phyloP scores from a whole-genome alignment of 2,113 vertebrate genomes.

The Bubo bubo region DNA sequence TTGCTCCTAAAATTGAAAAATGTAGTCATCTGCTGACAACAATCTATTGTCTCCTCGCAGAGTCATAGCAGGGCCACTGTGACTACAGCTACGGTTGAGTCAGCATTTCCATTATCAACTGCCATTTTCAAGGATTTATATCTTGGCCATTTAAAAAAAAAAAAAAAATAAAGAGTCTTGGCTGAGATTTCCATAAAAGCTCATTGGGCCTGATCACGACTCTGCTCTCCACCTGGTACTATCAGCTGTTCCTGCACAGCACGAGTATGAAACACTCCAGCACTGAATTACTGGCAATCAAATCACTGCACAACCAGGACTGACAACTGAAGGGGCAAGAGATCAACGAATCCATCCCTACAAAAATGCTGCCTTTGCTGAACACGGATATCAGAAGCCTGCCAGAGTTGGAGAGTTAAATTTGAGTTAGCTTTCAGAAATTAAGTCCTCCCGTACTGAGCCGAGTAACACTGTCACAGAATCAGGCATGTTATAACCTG shows the following conservation, averaged over 20 bases:
- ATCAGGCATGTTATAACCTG: neutral
- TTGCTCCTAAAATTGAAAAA: constrained; percentile 32
- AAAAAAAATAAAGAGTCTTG: neutral
- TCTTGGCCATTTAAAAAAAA: neutral
- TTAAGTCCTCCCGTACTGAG: neutral
- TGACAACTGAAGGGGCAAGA: neutral
- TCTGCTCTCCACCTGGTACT: neutral
- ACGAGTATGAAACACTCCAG: neutral
- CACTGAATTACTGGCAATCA: accelerated
- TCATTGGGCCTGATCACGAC: neutral
- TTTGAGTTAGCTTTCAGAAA: neutral
- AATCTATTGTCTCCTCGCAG: neutral
- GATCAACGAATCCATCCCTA: neutral
- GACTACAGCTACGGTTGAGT: neutral
- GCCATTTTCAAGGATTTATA: neutral
- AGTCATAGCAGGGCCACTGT: neutral
- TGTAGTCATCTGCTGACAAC: neutral
- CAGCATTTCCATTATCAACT: neutral
- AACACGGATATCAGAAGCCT: neutral
- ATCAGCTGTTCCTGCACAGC: constrained; percentile 1
- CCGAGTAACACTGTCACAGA: neutral
- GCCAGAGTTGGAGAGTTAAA: neutral
- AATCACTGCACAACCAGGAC: neutral
- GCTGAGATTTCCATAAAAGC: neutral
- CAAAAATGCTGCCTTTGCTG: neutral